These are phyloP conservation scores for Tipula confusa DNA, from an alignment of 2,888 invertebrate genomes.

Conservation along the genomic window DNA sequence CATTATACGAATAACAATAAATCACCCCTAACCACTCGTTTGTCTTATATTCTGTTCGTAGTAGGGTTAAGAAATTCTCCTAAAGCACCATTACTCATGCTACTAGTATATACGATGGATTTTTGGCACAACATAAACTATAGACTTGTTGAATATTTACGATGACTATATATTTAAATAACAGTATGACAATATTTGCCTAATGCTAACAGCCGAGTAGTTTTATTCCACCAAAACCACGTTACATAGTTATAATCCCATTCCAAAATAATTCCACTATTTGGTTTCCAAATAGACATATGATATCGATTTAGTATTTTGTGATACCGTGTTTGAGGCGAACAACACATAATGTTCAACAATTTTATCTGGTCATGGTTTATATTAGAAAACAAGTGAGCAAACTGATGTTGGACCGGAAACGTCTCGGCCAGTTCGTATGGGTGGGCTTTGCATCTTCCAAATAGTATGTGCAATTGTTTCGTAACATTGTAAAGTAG, in stretches of 20 bases:
- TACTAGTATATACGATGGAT: neutral
- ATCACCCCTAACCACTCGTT: neutral
- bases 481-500: no score
- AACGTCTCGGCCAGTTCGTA: no score
- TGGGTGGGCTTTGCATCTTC: no score
- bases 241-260: neutral
- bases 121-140: neutral
- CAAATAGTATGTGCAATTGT: no score
- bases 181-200: neutral
- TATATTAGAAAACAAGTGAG: no score
- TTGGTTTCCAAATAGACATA: neutral
- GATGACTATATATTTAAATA: neutral
- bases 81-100: neutral
- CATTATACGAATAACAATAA: neutral
- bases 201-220: neutral
- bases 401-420: no score
- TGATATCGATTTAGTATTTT: neutral
- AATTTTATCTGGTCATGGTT: no score
- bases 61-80: neutral
- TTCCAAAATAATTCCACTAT: neutral
- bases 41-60: neutral
- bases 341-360: no score
- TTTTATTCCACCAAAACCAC: neutral
- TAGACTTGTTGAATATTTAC: slow-evolving; percentile 3
- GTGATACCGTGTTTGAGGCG: no score